A percentile compares a stretch with the other conserved stretches of the same genome.
Conservation (phyloP, 2,113 vertebrate genomes). For the Ploceus nigricollis region DNA sequence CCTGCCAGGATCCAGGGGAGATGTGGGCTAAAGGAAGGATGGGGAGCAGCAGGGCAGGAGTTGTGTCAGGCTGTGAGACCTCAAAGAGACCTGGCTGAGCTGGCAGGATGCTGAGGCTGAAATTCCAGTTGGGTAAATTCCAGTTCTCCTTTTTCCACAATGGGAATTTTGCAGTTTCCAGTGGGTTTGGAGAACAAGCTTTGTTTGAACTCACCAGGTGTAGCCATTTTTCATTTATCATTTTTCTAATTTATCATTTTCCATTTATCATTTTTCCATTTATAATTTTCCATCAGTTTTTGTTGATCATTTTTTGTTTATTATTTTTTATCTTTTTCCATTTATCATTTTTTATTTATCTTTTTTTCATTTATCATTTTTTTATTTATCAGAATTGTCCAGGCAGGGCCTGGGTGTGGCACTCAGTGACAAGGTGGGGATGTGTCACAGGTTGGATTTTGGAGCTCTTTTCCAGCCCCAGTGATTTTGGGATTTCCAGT, state of each 20-base stretch:
- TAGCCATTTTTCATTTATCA: not conserved
- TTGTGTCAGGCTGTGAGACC: not conserved
- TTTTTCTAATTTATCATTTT: no score
- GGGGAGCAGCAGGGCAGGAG: not conserved
- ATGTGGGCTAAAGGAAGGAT: accelerated
- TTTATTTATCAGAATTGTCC: not conserved
- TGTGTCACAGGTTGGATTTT: not conserved
- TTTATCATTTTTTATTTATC: not conserved
- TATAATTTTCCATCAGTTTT: no score
- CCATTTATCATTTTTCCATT: not conserved
- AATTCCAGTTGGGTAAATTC: not conserved
- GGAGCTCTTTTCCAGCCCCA: not conserved
- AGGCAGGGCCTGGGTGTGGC: not conserved
- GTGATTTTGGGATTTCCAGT: accelerated
- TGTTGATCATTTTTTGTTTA: not conserved
- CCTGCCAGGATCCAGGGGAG: not conserved
- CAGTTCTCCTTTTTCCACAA: accelerated
- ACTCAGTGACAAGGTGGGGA: not conserved
- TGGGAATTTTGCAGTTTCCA: not conserved
- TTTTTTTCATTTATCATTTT: not conserved
- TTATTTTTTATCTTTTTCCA: not conserved
- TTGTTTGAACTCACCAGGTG: not conserved
- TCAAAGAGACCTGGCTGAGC: not conserved
- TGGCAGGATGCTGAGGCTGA: not conserved
- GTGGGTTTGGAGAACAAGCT: not conserved